These are phyloP conservation scores for Drosophila ficusphila DNA, from an alignment of 1,140 invertebrate species.

Conservation along the genomic window DNA sequence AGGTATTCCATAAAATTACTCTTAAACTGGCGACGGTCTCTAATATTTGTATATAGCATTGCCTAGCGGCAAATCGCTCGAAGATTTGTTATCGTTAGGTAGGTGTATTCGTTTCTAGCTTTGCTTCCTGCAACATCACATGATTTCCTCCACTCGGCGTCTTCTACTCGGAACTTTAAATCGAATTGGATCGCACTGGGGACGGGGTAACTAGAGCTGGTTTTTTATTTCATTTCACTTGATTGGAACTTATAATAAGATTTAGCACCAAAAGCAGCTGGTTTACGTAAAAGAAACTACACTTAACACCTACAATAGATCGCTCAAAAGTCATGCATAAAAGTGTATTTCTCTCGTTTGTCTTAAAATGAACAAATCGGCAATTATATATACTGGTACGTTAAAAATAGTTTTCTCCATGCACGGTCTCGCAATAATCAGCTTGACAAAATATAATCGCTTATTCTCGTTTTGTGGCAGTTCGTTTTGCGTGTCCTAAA, in stretches of 20 bases:
- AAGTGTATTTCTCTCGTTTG: slow-evolving; percentile 35
- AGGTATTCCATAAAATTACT: slow-evolving; percentile 5
- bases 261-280: slow-evolving; percentile 79
- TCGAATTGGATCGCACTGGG: slow-evolving; percentile 11
- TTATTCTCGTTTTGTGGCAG: slow-evolving; percentile 61
- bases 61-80: slow-evolving; percentile 29
- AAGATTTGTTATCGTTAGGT: slow-evolving; percentile 66
- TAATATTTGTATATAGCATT: slow-evolving; percentile 42
- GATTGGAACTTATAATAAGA: slow-evolving; percentile 58
- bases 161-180: slow-evolving; percentile 15
- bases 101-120: slow-evolving; percentile 82
- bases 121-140: slow-evolving; percentile 81
- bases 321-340: slow-evolving; percentile 61
- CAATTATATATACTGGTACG: slow-evolving; percentile 27
- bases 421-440: slow-evolving; percentile 19
- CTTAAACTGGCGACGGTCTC: slow-evolving; percentile 29
- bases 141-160: slow-evolving; percentile 46
- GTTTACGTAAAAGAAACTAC: slow-evolving; percentile 70
- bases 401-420: slow-evolving; percentile 55
- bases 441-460: slow-evolving; percentile 42
- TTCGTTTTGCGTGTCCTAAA: slow-evolving; percentile 44
- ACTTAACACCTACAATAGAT: slow-evolving; percentile 74
- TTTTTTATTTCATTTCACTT: slow-evolving; percentile 40
- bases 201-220: slow-evolving; percentile 38
- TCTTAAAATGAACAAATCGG: slow-evolving; percentile 58